Evolutionary conservation across 2,888 invertebrate species (phyloP), one percentile per base, ranked within the genome.

Genomic region (Rhimphoctona megacephalus): DNA sequence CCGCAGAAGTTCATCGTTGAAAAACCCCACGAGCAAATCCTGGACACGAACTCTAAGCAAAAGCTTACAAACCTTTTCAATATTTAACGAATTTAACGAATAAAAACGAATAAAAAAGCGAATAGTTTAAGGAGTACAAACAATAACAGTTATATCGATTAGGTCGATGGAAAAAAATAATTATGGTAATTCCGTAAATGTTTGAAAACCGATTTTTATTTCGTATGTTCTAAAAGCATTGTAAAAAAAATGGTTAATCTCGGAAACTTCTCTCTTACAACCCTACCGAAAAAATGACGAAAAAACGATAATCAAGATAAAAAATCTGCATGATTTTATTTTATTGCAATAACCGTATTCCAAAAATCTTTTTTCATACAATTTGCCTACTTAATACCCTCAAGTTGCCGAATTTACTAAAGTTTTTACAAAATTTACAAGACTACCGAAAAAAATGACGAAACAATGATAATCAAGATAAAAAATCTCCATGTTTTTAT

Each of bases 41-140:
- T 17, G 2, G 17, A 54, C 22, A 2, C 22, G 22, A 61, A 30
- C 61, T 30, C 61, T 17, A 30, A 61, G 30, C 57, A 61, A 61
- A 30, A 30, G 30, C 61, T 30, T 17, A 61, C 61, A 17, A 61
- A n/a, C 57, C 69, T 69, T 70, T 83, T 81, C 46, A 78, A 87
- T 85, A 87, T 85, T 80, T 66, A 87, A 79, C 80, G 14, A 49
- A 72, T 54, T 77, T 72, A 77, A 78, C 57, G n/a, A n/a, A n/a
- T n/a, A n/a, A n/a, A n/a, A n/a, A n/a, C n/a, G n/a, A n/a, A n/a
- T n/a, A 72, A 57, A 78, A 83, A 80, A 25, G 36, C 43, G 8
- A 81, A 81, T 79, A 30, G 76, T 76, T 78, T 72, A 57, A 73
- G 39, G 54, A 25, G 39, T 11, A 30, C 33, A 70, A 81, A 73